These are phyloP conservation scores for Festucalex cinctus DNA, from an alignment of 2,113 vertebrate species.

Conservation along the genomic window DNA sequence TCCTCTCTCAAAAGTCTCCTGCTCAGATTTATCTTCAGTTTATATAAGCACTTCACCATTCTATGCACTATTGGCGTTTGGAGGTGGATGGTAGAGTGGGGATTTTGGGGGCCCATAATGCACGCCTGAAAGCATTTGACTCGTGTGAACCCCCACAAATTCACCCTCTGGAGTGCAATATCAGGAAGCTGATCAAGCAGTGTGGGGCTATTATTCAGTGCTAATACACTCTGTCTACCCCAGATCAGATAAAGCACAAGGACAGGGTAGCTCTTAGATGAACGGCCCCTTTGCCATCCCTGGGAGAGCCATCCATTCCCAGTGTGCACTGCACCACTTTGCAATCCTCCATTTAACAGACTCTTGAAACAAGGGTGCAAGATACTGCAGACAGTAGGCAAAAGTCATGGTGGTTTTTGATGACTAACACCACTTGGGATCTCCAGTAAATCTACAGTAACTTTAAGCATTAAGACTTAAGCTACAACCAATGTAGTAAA, in stretches of 20 bases:
- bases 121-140: conserved; percentile 40
- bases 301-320: conserved; percentile 62
- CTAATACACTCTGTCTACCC: conserved; percentile 70
- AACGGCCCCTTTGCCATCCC: conserved; percentile 60
- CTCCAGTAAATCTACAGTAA: conserved; percentile 25
- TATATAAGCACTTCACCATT: conserved; percentile 34
- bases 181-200: conserved; percentile 61
- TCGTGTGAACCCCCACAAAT: conserved; percentile 35
- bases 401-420: conserved; percentile 19
- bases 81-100: conserved; percentile 18
- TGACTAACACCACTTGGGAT: conserved; percentile 9
- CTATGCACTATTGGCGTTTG: conserved; percentile 33
- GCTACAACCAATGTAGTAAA: background rate
- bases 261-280: conserved; percentile 61
- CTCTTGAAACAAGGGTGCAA: conserved; percentile 45
- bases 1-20: conserved; percentile 23
- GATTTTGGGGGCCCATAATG: conserved; percentile 39
- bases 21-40: conserved; percentile 54
- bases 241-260: conserved; percentile 68
- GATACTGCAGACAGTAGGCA: conserved; percentile 30
- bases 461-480: conserved; percentile 15
- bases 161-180: conserved; percentile 54
- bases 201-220: conserved; percentile 64
- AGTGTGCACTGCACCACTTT: conserved; percentile 48
- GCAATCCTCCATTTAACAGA: conserved; percentile 47